A percentile compares a stretch with the other conserved stretches of the same genome.
These are phyloP conservation scores for Empis livida DNA, from an alignment of 2,888 invertebrate species.

Conservation along the genomic window DNA sequence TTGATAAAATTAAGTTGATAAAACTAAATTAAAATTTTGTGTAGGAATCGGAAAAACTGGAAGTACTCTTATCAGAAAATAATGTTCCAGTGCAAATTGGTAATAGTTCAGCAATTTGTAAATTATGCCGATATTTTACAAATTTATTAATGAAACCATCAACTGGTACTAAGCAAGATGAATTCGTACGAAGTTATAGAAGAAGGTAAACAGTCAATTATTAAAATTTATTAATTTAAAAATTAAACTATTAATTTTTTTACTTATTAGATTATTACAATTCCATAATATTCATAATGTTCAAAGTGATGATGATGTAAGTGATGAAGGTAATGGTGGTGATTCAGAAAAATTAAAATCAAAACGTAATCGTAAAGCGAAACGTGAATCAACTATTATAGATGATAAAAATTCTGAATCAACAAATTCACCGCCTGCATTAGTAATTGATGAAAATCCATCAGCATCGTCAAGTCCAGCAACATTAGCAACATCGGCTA, in stretches of 20 bases:
- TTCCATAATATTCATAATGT: slow-evolving; percentile 52
- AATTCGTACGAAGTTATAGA: slow-evolving; percentile 42
- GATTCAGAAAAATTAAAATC: slow-evolving; percentile 19
- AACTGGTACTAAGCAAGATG: slow-evolving; percentile 27
- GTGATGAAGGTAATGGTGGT: slow-evolving; percentile 22
- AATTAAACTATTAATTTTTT: neutral
- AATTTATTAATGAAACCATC: slow-evolving; percentile 51
- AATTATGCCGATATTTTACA: slow-evolving; percentile 67
- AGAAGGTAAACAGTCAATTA: slow-evolving; percentile 39
- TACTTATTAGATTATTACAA: slow-evolving; percentile 51
- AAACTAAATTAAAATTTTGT: slow-evolving; percentile 4
- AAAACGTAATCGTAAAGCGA: slow-evolving; percentile 36
- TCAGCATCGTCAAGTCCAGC: neutral
- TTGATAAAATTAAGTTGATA: neutral
- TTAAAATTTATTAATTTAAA: no score
- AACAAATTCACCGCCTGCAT: slow-evolving; percentile 16
- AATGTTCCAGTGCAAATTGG: slow-evolving; percentile 54
- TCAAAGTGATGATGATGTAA: slow-evolving; percentile 23
- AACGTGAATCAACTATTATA: slow-evolving; percentile 16
- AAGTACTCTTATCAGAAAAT: slow-evolving; percentile 44
- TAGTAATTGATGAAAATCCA: slow-evolving; percentile 12
- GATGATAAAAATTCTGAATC: slow-evolving; percentile 12
- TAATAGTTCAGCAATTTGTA: slow-evolving; percentile 63
- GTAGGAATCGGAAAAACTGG: slow-evolving; percentile 43
- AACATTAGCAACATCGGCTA: slow-evolving; percentile 1